Evolutionary conservation across 2,797 vertebrate genomes (phyloP), one percentile per base, ranked within the genome.

Genomic region (Pachyuromys duprasi): DNA sequence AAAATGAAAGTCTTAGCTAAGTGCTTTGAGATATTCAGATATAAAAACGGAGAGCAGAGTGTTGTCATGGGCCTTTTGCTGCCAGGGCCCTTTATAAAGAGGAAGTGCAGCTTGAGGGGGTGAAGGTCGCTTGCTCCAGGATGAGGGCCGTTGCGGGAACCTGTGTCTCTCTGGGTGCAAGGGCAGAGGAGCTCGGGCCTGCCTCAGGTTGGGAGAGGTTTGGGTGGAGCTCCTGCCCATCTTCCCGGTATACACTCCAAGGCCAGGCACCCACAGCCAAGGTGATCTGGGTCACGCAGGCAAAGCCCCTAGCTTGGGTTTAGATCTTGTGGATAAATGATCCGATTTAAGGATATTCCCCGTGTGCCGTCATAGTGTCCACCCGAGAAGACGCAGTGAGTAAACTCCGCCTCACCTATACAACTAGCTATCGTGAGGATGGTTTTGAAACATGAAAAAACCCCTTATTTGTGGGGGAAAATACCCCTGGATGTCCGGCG

Each of bases 21-120:
- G 97, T 97, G 97, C 97, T 97, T 62, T 91, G 97, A 91, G 97
- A 98, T 96, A 97, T 96, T 96, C 93, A 96, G 94, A 97, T 95
- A 92, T 91, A 96, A 97, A 97, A 91, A 80, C 0, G 76, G 93
- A 96, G 95, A 96, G 93, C 90, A 0, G 70, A 94, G 93, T 72
- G 70, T 94, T 86, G 97, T 95, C 96, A 39, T 17, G 79, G 95
- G 93, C 90, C 86, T 89, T 78, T 70, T 53, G 95, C 96, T 84
- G 89, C 92, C 91, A 84, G 96, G 93, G 90, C 0, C 62, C 93
- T 92, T 86, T 84, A 67, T 5, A 88, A 89, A 94, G 95, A 96
- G 96, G 95, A 97, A 96, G 96, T 91, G 42, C 33, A 1, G 75
- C 39, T 15, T 8, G 53, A 5, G 49, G 90, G 72, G 88, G 78